phyloP scores from a whole-genome alignment of 2,888 invertebrate species.

The Dolomedes plantarius region DNA sequence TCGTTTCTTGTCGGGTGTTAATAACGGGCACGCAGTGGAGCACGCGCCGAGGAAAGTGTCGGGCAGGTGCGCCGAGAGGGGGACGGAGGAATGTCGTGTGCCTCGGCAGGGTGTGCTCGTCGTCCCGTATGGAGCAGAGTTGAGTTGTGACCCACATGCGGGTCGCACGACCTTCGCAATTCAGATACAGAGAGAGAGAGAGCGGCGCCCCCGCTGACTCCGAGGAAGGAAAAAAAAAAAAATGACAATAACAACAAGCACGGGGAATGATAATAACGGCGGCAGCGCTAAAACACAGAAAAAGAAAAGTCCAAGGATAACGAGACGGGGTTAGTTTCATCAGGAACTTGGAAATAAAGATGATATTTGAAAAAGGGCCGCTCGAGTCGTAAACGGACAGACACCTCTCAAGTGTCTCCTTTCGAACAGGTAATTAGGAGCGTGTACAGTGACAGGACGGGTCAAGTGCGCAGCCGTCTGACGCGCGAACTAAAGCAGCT shows the following conservation, averaged over 20 bases:
- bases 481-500: too few species aligned
- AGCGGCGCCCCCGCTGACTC: not conserved
- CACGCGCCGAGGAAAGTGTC: not conserved
- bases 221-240: too few species aligned
- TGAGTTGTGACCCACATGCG: slow-evolving; percentile 16
- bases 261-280: not conserved
- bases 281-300: too few species aligned
- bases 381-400: too few species aligned
- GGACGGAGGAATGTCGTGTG: slow-evolving; percentile 1
- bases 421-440: too few species aligned
- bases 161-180: slow-evolving; percentile 1
- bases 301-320: slow-evolving; percentile 3
- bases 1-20: too few species aligned
- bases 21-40: too few species aligned
- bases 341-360: not conserved
- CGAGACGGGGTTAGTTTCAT: not conserved
- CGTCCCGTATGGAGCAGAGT: not conserved
- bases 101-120: slow-evolving; percentile 7
- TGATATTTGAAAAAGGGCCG: too few species aligned
- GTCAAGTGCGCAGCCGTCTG: too few species aligned
- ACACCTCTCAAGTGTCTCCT: too few species aligned
- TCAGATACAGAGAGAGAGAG: not conserved
- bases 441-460: too few species aligned
- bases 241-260: too few species aligned
- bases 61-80: not conserved